These are phyloP conservation scores for Quadriops clusia DNA, from an alignment of 2,888 invertebrate species.

Conservation along the genomic window DNA sequence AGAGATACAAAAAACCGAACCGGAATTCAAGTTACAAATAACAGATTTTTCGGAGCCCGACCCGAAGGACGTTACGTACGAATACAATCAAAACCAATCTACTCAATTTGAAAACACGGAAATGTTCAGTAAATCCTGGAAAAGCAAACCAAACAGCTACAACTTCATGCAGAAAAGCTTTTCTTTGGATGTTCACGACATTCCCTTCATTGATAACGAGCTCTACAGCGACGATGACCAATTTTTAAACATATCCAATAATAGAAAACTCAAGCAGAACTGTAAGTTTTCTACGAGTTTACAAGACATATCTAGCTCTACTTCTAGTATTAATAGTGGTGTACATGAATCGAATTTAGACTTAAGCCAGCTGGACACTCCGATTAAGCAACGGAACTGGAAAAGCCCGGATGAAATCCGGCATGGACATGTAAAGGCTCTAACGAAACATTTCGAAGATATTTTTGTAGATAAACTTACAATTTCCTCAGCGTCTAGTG, in stretches of 20 bases:
- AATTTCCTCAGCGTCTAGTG: slow-evolving; percentile 26
- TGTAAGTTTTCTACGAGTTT: slow-evolving; percentile 29
- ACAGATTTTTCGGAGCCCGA: slow-evolving; percentile 35
- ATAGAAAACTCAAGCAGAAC: slow-evolving; percentile 25
- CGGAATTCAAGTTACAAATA: slow-evolving; percentile 32
- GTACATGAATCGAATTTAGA: slow-evolving; percentile 34
- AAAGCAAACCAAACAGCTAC: slow-evolving; percentile 24
- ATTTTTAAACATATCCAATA: slow-evolving; percentile 22
- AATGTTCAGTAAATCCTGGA: slow-evolving; percentile 19
- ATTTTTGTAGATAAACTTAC: slow-evolving; percentile 23
- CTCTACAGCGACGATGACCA: slow-evolving; percentile 21
- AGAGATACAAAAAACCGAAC: slow-evolving; percentile 30
- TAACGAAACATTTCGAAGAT: slow-evolving; percentile 56
- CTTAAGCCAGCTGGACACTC: slow-evolving; percentile 30
- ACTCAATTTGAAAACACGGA: slow-evolving; percentile 17
- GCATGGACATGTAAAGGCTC: slow-evolving; percentile 54
- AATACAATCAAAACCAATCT: slow-evolving; percentile 27
- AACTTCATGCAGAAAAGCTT: slow-evolving; percentile 30
- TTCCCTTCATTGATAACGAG: slow-evolving; percentile 22
- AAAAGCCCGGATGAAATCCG: slow-evolving; percentile 58
- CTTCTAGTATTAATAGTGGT: slow-evolving; percentile 33
- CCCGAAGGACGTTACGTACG: slow-evolving; percentile 37
- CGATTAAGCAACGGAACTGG: slow-evolving; percentile 45
- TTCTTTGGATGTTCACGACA: slow-evolving; percentile 30
- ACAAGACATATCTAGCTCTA: slow-evolving; percentile 35